Evolutionary conservation across 2,113 vertebrate species (phyloP), one percentile per base, ranked within the genome.

Genomic region (Lutjanus erythropterus): DNA sequence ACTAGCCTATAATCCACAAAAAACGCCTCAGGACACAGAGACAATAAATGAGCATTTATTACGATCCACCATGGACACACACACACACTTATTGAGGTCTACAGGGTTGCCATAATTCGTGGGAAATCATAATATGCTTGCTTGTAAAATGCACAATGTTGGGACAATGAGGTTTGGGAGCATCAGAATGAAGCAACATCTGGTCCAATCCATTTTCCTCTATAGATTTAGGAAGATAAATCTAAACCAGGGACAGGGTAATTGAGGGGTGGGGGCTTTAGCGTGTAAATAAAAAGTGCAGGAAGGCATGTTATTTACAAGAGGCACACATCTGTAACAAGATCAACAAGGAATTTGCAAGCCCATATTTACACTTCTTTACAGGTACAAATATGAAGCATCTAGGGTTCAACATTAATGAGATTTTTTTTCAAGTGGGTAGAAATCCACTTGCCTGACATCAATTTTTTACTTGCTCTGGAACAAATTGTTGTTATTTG

Each of bases 131-230:
- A 31, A 23, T 55, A 31, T 37, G 44, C 65, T 59, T 33, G 67
- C 77, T 50, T 82, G 56, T 75, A 47, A 85, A 86, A 75, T 52
- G 25, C 41, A 75, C 80, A 18, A 80, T 25, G 47, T 27, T 64
- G 56, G 76, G 66, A 80, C 23, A 10, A 58, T 75, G 46, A 41
- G 4, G 10, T 80, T 75, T 55, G 60, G 71, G 14, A 75, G 37
- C 56, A 68, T 67, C 23, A 15, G 3, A 65, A 81, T 62, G 58
- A 83, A 76, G 73, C 60, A 85, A 83, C 76, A 83, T 83, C 74
- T 90, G 86, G 73, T 68, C 11, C 52, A 19, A 81, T 87, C 71
- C 55, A 67, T 86, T 84, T 74, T 55, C 70, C 49, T 71, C 25
- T 35, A 65, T 31, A 78, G 68, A 75, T 31, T 78, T 72, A 41